Evolutionary conservation across 2,888 invertebrate species (phyloP).

Genomic region (Tipula lateralis): DNA sequence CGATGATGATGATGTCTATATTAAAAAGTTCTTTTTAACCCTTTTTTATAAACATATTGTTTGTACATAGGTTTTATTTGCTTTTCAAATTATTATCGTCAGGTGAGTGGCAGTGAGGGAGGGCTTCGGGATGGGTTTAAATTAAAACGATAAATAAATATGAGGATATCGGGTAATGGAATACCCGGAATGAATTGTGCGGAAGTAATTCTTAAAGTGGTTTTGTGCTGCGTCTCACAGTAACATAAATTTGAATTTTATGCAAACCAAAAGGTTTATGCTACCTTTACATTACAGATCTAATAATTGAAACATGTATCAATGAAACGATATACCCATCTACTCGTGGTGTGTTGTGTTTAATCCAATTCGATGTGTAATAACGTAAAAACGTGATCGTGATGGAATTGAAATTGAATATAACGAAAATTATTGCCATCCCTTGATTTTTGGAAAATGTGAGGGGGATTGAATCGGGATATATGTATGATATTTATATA

Average conservation of each 20-base stretch:
- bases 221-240: too few relatives aligned
- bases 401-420: not conserved
- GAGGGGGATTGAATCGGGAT: not conserved
- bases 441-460: not conserved
- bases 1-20: constrained; percentile 5
- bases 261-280: too few relatives aligned
- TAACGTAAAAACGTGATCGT: not conserved
- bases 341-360: not conserved
- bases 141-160: not conserved
- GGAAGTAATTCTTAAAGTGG: not conserved
- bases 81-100: not conserved
- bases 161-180: too few relatives aligned
- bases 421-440: not conserved
- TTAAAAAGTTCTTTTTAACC: not conserved
- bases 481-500: not conserved
- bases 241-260: too few relatives aligned
- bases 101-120: not conserved
- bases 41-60: not conserved
- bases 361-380: not conserved
- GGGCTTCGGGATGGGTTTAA: too few relatives aligned
- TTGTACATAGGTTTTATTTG: not conserved
- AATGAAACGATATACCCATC: not conserved
- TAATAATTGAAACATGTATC: not conserved
- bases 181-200: not conserved
- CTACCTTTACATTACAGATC: not conserved